A percentile compares a stretch with the other conserved stretches of the same genome.
phyloP scores from a whole-genome alignment of 2,888 invertebrate genomes.

The Frankliniella fusca region DNA sequence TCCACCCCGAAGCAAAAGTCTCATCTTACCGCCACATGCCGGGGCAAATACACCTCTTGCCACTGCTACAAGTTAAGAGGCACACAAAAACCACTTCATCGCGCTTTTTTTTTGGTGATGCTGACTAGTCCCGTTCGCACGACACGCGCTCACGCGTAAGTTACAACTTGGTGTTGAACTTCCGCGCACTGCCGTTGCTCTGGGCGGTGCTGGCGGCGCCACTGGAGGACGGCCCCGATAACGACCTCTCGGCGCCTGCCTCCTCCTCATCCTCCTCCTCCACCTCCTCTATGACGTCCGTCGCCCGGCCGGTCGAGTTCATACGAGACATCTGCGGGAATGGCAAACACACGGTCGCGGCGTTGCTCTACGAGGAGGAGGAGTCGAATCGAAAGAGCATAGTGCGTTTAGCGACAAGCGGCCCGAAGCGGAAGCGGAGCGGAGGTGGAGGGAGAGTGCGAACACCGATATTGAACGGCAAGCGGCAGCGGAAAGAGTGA shows the following conservation, averaged over 20 bases:
- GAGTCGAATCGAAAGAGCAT: not conserved
- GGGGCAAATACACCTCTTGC: too few relatives aligned
- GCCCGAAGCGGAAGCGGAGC: too few relatives aligned
- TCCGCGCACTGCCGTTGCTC: not conserved
- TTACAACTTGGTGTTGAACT: not conserved
- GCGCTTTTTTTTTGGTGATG: constrained; percentile 4
- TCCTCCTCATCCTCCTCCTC: constrained; percentile 17
- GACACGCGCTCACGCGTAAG: not conserved
- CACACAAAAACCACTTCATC: too few relatives aligned
- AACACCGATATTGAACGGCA: not conserved
- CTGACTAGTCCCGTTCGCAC: constrained; percentile 17
- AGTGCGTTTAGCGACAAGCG: too few relatives aligned
- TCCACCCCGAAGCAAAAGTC: too few relatives aligned
- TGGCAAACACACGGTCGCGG: not conserved
- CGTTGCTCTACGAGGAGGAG: not conserved
- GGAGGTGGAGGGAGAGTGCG: not conserved
- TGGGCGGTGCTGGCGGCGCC: not conserved
- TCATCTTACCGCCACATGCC: too few relatives aligned
- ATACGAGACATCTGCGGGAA: not conserved
- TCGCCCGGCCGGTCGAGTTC: not conserved
- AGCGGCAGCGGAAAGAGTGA: not conserved
- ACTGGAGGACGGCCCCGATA: not conserved
- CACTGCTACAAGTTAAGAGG: not conserved
- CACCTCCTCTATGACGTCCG: constrained; percentile 6
- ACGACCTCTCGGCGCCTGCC: not conserved